A percentile compares a stretch with the other conserved stretches of the same genome.
These are phyloP conservation scores for Agrilus mali DNA, from an alignment of 2,888 invertebrate genomes.

Conservation along the genomic window DNA sequence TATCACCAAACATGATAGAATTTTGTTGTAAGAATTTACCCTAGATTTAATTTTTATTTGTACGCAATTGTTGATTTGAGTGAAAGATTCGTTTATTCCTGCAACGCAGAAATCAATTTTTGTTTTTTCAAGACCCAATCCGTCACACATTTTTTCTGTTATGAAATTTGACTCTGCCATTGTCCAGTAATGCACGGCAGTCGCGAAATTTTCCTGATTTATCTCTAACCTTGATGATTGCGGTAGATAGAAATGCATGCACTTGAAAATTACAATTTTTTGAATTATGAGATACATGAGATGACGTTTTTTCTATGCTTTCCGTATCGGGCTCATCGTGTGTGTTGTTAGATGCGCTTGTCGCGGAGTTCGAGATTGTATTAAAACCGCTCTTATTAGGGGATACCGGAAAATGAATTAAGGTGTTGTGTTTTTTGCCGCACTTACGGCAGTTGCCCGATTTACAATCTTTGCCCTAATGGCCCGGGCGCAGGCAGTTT, in stretches of 20 bases:
- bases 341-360: too few species aligned
- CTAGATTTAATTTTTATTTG: not conserved
- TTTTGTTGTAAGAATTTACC: not conserved
- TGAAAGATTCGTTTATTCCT: not conserved
- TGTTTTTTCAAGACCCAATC: not conserved
- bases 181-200: not conserved
- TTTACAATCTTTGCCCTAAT: conserved; percentile 4
- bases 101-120: too few species aligned
- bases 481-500: conserved; percentile 4
- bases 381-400: too few species aligned
- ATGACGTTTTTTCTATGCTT: too few species aligned
- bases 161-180: not conserved
- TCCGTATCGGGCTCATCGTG: too few species aligned
- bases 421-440: conserved; percentile 3
- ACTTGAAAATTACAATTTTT: too few species aligned
- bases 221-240: too few species aligned
- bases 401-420: conserved; percentile 3
- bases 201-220: not conserved
- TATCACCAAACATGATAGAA: not conserved
- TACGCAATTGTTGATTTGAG: not conserved
- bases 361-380: too few species aligned
- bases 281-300: too few species aligned
- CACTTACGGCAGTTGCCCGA: conserved; percentile 3
- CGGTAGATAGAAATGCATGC: too few species aligned
- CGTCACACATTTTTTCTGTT: not conserved